Evolutionary conservation across 1,140 invertebrate genomes (phyloP), one percentile per base, ranked within the genome.

Genomic region (Anoplophora glabripennis): DNA sequence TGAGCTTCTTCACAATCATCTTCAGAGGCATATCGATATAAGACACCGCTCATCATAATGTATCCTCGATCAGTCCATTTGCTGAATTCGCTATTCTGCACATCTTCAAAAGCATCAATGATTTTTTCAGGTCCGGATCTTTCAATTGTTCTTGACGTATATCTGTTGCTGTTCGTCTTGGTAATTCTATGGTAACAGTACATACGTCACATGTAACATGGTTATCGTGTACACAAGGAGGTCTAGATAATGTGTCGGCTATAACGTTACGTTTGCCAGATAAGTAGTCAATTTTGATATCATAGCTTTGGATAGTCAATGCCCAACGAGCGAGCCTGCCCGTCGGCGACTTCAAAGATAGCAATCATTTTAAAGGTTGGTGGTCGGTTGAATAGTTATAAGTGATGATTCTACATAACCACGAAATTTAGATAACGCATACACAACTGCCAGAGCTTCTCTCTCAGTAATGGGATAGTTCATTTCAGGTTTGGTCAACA

Each of bases 381-480:
- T 71, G 67, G 37, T 72, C 68, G 4, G 65, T 72, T 70, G 56
- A 1, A 78, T 64, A 1, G 17, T 68, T 15, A 80, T 72, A 15
- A 70, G 49, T 1, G 40, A 68, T n/a, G 67, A 69, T 49, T 70
- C 64, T 49, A 66, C 40, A n/a, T 57, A 70, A 12, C 15, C 55
- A 48, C 59, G 48, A 53, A 76, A 76, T 49, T 75, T 70, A 21
- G 72, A 53, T 1, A 78, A 58, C 0, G 72, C 72, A 66, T 63
- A 72, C 9, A 79, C 55, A 3, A 80, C 64, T 21, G 35, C 51
- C 12, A 17, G 1, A 74, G 75, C 11, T 80, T 59, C 52, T 65
- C 12, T 51, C 36, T 80, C 76, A 1, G 71, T 73, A 8, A 67
- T 72, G 0, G 51, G 58, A 40, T 76, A 79, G n/a, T n/a, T n/a